These are phyloP conservation scores for Strix aluco DNA, from an alignment of 2,113 vertebrate species.

Conservation along the genomic window DNA sequence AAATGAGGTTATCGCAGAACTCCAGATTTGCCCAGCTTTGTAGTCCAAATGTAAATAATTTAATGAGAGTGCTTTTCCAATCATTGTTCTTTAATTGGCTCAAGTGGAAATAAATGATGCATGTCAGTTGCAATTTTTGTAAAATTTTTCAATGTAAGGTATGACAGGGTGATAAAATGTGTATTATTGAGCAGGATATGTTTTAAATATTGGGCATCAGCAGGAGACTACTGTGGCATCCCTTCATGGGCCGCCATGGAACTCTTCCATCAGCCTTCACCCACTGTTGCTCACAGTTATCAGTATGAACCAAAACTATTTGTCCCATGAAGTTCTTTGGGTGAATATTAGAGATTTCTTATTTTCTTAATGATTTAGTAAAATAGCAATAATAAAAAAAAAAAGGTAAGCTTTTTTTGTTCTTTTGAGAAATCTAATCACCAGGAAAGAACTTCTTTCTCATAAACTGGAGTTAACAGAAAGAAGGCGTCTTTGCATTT, in stretches of 20 bases:
- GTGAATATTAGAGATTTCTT: conserved; percentile 45
- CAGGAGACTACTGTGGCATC: conserved; percentile 36
- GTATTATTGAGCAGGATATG: conserved; percentile 10
- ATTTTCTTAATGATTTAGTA: conserved; percentile 63
- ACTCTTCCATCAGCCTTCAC: conserved; percentile 46
- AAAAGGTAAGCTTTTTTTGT: conserved; percentile 8
- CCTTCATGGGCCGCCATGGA: conserved; percentile 38
- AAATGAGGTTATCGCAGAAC: conserved; percentile 13
- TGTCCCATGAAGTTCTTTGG: conserved; percentile 49
- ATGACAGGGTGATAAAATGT: conserved; percentile 33
- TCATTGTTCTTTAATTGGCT: conserved; percentile 63
- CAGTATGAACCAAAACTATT: conserved; percentile 68
- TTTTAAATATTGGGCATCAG: conserved; percentile 46
- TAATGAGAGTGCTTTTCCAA: conserved; percentile 1
- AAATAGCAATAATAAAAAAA: conserved; percentile 63
- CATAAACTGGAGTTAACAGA: conserved; percentile 58
- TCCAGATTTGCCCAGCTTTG: conserved; percentile 21
- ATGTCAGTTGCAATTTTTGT: neutral
- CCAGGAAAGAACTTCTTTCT: conserved; percentile 30
- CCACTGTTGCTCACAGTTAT: conserved; percentile 54
- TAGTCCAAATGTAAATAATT: conserved; percentile 6
- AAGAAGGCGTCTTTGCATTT: neutral
- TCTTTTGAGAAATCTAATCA: conserved; percentile 61
- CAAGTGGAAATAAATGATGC: conserved; percentile 67
- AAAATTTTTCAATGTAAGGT: conserved; percentile 8